Evolutionary conservation across 2,797 vertebrate genomes (phyloP), one percentile per base, ranked within the genome.

Genomic region (Vespertilio murinus): DNA sequence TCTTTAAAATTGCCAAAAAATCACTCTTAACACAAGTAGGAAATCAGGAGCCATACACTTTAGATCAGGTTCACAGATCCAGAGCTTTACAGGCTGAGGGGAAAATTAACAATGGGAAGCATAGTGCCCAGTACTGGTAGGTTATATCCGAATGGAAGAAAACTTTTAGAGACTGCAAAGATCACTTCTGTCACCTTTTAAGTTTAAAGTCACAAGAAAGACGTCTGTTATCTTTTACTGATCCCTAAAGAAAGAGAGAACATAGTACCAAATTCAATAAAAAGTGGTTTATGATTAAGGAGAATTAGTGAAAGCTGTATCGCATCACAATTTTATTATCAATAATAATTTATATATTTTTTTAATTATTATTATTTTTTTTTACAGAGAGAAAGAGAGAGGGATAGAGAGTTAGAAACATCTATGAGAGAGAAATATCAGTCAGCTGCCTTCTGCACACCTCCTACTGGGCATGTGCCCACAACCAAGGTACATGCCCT

Each of bases 101-200:
- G 35, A 96, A 70, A 11, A 61, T 77, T 65, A 74, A 90, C 65
- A 94, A 88, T 2, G 59, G 30, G 85, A 89, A 96, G 75, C 14
- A 56, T 49, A 91, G 89, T 47, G 74, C 33, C 16, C 70, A 85
- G 52, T 4, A 69, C 40, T 28, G 20, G 61, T 40, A 61, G 22
- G 42, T 93, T 65, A 92, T 3, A 69, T 3, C 2, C 0, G 28
- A 92, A 74, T 17, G 12, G 20, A 69, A 92, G 79, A 64, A 64
- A 81, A 33, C 7, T 81, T 81, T 64, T 8, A 81, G 59, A 81
- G 59, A 64, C 10, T 82, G 18, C 38, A 85, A 88, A 90, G 42
- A 70, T 42, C n/a, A 73, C 30, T 92, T 93, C 54, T 71, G 25
- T 64, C 71, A 86, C 70, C 42, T 91, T 74, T 22, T 70, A 67